These are phyloP conservation scores for Polylopha cassiicola DNA, from an alignment of 2,888 invertebrate genomes.

Conservation along the genomic window DNA sequence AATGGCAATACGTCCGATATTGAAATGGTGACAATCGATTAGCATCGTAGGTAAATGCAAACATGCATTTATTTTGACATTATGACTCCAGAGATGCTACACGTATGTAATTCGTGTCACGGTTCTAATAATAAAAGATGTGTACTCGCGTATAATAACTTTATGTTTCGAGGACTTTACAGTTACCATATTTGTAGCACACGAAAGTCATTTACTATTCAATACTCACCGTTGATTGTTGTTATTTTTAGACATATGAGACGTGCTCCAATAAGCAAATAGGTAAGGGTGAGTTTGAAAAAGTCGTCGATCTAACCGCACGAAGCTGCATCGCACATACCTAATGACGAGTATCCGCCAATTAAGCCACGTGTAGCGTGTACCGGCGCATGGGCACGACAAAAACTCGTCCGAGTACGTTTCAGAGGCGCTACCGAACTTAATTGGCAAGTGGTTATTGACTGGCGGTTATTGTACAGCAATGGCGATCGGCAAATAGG, in stretches of 20 bases:
- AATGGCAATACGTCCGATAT: slow-evolving; percentile 11
- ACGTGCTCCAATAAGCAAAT: slow-evolving; percentile 31
- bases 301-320: slow-evolving; percentile 29
- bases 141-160: too few relatives aligned
- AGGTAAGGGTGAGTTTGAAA: slow-evolving; percentile 9
- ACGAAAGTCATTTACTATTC: too few relatives aligned
- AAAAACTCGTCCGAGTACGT: slow-evolving; percentile 63
- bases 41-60: too few relatives aligned
- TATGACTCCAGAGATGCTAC: too few relatives aligned
- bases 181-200: too few relatives aligned
- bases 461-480: slow-evolving; percentile 51
- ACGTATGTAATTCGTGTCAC: not conserved
- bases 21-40: slow-evolving; percentile 10
- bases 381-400: slow-evolving; percentile 38
- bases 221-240: slow-evolving; percentile 12
- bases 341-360: slow-evolving; percentile 70
- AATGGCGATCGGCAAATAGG: slow-evolving; percentile 42
- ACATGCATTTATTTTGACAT: too few relatives aligned
- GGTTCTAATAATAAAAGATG: not conserved
- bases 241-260: slow-evolving; percentile 7
- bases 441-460: slow-evolving; percentile 66
- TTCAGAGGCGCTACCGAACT: slow-evolving; percentile 70
- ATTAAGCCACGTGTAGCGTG: slow-evolving; percentile 51
- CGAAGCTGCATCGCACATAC: slow-evolving; percentile 42
- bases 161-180: too few relatives aligned